Conservation (phyloP, 2,888 invertebrate species). For the Yponomeuta evonymella region DNA sequence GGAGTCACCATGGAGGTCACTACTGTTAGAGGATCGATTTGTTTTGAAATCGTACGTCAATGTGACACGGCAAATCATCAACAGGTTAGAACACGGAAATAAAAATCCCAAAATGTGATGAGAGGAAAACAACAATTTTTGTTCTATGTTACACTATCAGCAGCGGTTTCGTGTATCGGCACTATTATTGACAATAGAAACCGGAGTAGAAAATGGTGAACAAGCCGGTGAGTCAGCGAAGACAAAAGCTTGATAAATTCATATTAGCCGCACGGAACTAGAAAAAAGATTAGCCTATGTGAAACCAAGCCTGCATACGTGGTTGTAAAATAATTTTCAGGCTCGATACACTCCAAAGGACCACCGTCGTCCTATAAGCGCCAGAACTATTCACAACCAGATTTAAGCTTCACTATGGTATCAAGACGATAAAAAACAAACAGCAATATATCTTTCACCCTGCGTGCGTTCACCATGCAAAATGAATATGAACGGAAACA, state of each 20-base stretch:
- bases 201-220: slow-evolving; percentile 17
- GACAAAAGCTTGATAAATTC: background rate
- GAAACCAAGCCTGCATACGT: too few relatives aligned
- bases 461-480: background rate
- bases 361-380: too few relatives aligned
- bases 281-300: too few relatives aligned
- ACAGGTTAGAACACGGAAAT: background rate
- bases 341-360: too few relatives aligned
- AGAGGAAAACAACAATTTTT: slow-evolving; percentile 39
- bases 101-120: slow-evolving; percentile 43
- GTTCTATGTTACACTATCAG: slow-evolving; percentile 41
- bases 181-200: slow-evolving; percentile 34
- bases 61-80: too few relatives aligned
- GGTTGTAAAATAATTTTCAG: too few relatives aligned
- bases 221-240: slow-evolving; percentile 33
- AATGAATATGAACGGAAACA: slow-evolving; percentile 33
- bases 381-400: background rate
- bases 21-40: too few relatives aligned
- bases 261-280: too few relatives aligned
- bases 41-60: too few relatives aligned
- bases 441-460: background rate
- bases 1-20: too few relatives aligned
- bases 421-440: background rate
- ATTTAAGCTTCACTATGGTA: background rate
- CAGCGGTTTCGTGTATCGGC: slow-evolving; percentile 42